Conservation (phyloP, 2,888 invertebrate genomes). For the Mechanitis mazaeus region DNA sequence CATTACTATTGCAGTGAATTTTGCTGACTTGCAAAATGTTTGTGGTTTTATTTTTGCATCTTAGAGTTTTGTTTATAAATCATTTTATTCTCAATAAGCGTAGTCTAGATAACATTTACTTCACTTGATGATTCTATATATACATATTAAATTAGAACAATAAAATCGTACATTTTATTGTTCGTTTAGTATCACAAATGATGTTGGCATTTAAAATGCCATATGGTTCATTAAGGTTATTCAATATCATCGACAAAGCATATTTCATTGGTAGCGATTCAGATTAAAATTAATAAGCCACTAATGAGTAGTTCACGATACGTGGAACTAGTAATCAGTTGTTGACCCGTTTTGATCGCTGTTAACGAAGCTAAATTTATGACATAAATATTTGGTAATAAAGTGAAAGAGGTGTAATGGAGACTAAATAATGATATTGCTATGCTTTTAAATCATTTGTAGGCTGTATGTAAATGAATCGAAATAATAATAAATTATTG, state of each 20-base stretch:
- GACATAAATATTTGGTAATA: no score
- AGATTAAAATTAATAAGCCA: conserved; percentile 25
- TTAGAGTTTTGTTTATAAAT: background rate
- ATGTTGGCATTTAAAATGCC: conserved; percentile 19
- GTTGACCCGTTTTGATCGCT: conserved; percentile 11
- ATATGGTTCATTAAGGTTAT: conserved; percentile 22
- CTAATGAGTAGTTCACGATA: conserved; percentile 14
- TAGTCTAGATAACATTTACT: background rate
- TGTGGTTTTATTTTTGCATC: conserved; percentile 1
- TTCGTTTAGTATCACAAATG: conserved; percentile 21
- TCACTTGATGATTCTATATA: background rate
- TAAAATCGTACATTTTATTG: conserved; percentile 5
- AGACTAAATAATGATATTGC: no score
- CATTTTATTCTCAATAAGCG: background rate
- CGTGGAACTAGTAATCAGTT: conserved; percentile 11
- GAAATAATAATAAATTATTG: no score
- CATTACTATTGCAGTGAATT: conserved; percentile 4
- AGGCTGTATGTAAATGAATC: no score
- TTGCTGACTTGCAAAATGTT: conserved; percentile 1
- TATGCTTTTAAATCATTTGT: no score
- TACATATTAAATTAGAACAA: no score
- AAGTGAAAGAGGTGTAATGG: no score
- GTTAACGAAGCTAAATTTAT: background rate
- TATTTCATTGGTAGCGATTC: conserved; percentile 25
- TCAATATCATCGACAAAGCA: conserved; percentile 24